Evolutionary conservation across 1,140 invertebrate genomes (phyloP), one percentile per base, ranked within the genome.

Genomic region (Aphelenchoides avenae): DNA sequence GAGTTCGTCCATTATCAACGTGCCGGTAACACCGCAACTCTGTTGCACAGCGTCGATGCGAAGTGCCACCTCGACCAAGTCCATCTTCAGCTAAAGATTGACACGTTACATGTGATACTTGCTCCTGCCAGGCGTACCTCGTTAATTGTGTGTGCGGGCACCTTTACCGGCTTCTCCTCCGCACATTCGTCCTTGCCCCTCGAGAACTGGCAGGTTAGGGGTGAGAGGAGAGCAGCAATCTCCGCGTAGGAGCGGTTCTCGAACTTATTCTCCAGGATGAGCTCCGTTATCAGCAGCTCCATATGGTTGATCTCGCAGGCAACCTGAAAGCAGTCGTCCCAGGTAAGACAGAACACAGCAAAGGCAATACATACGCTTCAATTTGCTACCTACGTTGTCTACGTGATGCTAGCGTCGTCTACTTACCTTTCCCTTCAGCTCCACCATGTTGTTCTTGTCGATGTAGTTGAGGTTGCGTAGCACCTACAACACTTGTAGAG

Each of bases 211-310:
- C 73, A 76, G 7, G 72, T 75, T 2, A 61, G 33, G 1, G 74
- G 43, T 3, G 75, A 75, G 2, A 75, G 47, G 26, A 73, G 27
- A 6, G 63, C 70, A 1, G 91, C 91, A 43, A 98, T 93, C 80
- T 96, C 91, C 0, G 87, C 85, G 0, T 86, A 87, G 24, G 78
- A 66, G 11, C 77, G 57, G 55, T 79, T 77, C 47, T 80, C 75
- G 43, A 99, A 84, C 46, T 91, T 84, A 79, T 96, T 93, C 55
- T 89, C 84, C 53, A 96, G 85, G n/a, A 99, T 86, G 1, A 98
- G 78, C 80, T 99, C 94, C 0, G 92, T 96, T 41, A 98, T 87
- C 20, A 98, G 83, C 2, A 73, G 11, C 44, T 67, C 48, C 5
- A 63, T 67, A 31, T 69, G 58, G 49, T 86, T 91, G 15, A 98